Conservation (phyloP, 1,140 invertebrate species). For the Papilio polyxenes region DNA sequence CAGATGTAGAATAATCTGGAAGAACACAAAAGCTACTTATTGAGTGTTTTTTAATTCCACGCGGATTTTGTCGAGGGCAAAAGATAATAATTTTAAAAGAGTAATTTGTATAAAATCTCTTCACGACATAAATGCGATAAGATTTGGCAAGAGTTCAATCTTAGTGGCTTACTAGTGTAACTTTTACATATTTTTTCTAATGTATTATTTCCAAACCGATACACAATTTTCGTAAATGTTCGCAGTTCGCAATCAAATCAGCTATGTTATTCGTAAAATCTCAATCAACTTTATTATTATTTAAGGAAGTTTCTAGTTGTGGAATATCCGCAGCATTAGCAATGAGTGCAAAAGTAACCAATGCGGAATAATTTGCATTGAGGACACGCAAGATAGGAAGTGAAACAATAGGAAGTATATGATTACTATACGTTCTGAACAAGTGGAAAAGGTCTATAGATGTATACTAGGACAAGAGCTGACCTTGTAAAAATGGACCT, state of each 20-base stretch:
- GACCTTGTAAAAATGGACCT: not conserved
- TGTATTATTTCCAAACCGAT: not conserved
- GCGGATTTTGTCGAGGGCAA: too few species aligned
- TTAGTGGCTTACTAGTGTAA: not conserved
- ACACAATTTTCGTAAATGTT: not conserved
- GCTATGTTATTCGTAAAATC: not conserved
- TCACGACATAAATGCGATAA: not conserved
- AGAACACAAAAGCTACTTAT: too few species aligned
- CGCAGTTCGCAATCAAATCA: not conserved
- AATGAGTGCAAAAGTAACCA: not conserved
- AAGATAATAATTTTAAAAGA: not conserved
- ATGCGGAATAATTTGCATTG: constrained; percentile 6
- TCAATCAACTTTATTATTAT: not conserved
- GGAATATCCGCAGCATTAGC: not conserved
- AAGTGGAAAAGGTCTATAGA: not conserved
- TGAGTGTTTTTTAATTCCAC: too few species aligned
- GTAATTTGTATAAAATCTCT: not conserved
- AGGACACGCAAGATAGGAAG: constrained; percentile 17
- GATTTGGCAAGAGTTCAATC: not conserved
- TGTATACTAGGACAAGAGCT: not conserved
- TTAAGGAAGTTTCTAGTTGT: constrained; percentile 5
- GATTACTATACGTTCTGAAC: not conserved
- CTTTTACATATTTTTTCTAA: not conserved
- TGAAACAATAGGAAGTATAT: constrained; percentile 49
- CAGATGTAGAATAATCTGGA: too few species aligned